Base-by-base conservation (phyloP, 2,888 invertebrate species). In the Amphimallon solstitiale region DNA sequence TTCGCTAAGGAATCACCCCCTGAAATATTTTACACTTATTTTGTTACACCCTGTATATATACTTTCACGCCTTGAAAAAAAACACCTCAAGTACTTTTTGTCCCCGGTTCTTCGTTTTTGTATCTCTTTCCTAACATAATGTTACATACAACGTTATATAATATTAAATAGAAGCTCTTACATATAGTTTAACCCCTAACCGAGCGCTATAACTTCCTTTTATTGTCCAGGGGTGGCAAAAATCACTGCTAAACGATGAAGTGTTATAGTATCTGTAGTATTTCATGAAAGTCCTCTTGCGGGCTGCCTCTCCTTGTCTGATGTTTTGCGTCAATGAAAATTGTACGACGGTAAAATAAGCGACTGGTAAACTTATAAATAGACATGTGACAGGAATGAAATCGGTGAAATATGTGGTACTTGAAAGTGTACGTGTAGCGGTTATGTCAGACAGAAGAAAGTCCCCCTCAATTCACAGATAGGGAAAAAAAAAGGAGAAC, bases 331-430 rank as follows among this genome's bases (percentile, higher is more conserved):
- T 52, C 52, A 52, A 40, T 56, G 56, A 40, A 40, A 56, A 56
- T 40, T 15, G 56, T 40, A 56, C 56, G 56, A 56, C 40, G 29
- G 23, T 56, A 38, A 40, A 56, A 56, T 56, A 56, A 40, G 56
- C 38, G 23, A 40, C 56, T 56, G 56, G 56, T 56, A 56, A 40
- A 23, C 43, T 12, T 40, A 40, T 56, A 56, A 56, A 56, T 56
- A 17, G 56, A 56, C 46, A 48, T 48, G 34, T 61, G 61, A 61
- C 61, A 61, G 37, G 61, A 37, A 48, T 61, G 61, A 61, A 61
- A 63, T 63, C 40, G 63, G 54, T 63, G 54, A 63, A 63, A 63
- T 63, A 63, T 63, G 63, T 52, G 34, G 63, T 46, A 63, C 63
- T 63, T 45, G 63, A 63, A n/a, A 56, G 40, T 40, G 19, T 37